Evolutionary conservation across 64 coral and sea anemone species (phyloP).

Genomic region (Anthopleura sola): DNA sequence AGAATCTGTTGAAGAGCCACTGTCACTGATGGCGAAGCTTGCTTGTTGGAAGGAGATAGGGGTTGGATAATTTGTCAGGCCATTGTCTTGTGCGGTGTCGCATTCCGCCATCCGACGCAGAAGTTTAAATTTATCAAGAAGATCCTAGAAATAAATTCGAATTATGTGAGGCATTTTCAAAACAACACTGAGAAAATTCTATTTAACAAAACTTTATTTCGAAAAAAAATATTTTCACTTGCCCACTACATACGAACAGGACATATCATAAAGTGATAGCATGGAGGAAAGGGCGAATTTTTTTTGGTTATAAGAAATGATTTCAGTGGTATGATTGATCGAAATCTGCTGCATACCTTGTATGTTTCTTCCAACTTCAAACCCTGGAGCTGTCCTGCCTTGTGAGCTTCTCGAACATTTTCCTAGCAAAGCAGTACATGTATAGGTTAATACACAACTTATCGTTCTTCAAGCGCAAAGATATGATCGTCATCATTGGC

Average conservation of each 20-base stretch:
- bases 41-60: not conserved
- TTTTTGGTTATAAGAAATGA: too few species aligned
- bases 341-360: slow-evolving; percentile 25
- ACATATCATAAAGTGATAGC: too few species aligned
- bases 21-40: not conserved
- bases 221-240: too few species aligned
- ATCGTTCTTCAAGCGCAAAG: not conserved
- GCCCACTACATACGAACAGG: too few species aligned
- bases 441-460: not conserved
- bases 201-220: too few species aligned
- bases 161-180: too few species aligned
- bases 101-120: slow-evolving; percentile 33
- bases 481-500: not conserved
- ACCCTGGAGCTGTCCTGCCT: slow-evolving; percentile 67
- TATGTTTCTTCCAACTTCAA: slow-evolving; percentile 65
- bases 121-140: slow-evolving; percentile 22
- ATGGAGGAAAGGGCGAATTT: too few species aligned
- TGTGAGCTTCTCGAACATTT: slow-evolving; percentile 65
- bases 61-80: not conserved
- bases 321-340: not conserved
- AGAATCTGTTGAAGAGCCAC: not conserved
- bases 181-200: too few species aligned
- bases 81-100: slow-evolving; percentile 24
- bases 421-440: slow-evolving; percentile 24
- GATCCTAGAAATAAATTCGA: slow-evolving; percentile 5